These are phyloP conservation scores for Nibea coibor DNA, from an alignment of 2,113 vertebrate genomes.

Conservation along the genomic window DNA sequence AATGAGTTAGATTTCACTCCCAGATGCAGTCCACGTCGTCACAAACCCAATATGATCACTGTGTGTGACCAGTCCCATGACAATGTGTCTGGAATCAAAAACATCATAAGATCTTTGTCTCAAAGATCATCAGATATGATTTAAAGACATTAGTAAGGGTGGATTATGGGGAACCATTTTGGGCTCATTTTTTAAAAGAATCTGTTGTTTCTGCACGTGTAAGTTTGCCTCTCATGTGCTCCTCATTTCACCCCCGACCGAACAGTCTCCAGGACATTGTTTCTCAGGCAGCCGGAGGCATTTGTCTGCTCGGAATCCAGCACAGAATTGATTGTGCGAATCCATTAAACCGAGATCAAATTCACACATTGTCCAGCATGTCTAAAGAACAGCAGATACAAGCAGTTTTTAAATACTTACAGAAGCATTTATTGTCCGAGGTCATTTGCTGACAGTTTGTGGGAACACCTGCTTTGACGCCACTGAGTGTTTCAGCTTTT, in stretches of 20 bases:
- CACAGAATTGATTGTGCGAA: slow-evolving; percentile 53
- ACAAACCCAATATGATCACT: slow-evolving; percentile 39
- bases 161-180: background rate
- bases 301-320: slow-evolving; percentile 32
- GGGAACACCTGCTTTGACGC: slow-evolving; percentile 15
- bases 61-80: slow-evolving; percentile 53
- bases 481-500: background rate
- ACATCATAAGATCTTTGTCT: slow-evolving; percentile 33
- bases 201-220: background rate
- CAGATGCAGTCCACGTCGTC: background rate
- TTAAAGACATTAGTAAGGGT: background rate
- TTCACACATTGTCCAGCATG: slow-evolving; percentile 38
- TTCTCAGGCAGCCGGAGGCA: slow-evolving; percentile 46
- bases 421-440: background rate
- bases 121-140: slow-evolving; percentile 15
- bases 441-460: background rate
- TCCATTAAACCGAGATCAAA: slow-evolving; percentile 54
- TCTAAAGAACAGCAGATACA: slow-evolving; percentile 34
- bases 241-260: slow-evolving; percentile 4
- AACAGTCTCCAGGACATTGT: slow-evolving; percentile 29
- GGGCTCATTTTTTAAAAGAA: background rate
- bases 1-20: background rate
- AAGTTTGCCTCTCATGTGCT: background rate
- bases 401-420: slow-evolving; percentile 38
- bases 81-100: slow-evolving; percentile 14